phyloP scores from a whole-genome alignment of 2,113 vertebrate species.

The Arvicanthis niloticus region DNA sequence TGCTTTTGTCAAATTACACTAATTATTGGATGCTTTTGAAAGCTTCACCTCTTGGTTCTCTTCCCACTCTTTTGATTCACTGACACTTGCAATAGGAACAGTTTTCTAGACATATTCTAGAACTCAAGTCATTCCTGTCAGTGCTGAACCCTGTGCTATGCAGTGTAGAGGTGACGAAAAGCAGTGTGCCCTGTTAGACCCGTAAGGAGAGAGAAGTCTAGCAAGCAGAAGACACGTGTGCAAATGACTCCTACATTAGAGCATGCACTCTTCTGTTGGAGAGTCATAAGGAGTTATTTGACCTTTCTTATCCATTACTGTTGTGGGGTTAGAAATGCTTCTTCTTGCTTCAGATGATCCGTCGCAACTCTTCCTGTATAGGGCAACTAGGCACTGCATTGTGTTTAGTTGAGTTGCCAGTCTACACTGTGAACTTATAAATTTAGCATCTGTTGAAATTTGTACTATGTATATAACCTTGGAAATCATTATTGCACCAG shows the following conservation, averaged over 20 bases:
- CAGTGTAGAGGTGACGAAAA: no score
- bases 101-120: background rate
- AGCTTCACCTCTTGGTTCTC: background rate
- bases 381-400: background rate
- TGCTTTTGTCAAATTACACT: background rate
- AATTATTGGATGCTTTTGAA: background rate
- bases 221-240: background rate
- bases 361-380: no score
- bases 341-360: background rate
- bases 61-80: background rate
- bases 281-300: background rate
- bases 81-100: background rate
- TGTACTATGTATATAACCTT: background rate
- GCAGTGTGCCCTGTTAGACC: background rate
- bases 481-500: constrained; percentile 16
- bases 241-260: background rate
- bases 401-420: background rate
- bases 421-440: background rate
- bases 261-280: background rate
- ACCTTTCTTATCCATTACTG: background rate
- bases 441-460: background rate
- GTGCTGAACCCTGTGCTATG: background rate
- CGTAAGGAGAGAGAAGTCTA: background rate
- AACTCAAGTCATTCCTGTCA: background rate
- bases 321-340: background rate